Base-by-base conservation (phyloP, 2,797 vertebrate species). In the Brachyalestes nurse region DNA sequence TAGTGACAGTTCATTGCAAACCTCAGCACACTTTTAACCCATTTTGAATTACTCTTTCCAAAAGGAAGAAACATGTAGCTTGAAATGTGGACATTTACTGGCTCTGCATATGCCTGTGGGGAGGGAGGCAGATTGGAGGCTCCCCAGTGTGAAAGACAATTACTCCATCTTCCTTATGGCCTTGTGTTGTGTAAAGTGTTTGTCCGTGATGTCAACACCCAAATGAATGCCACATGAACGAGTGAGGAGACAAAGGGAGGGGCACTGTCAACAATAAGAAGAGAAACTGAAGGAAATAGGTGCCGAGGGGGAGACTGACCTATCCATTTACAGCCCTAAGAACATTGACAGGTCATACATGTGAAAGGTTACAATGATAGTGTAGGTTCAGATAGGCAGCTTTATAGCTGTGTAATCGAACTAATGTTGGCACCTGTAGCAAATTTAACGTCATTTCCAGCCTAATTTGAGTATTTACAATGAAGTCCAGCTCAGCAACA, bases 191-290 rank as follows among this genome's bases (percentile, higher is more conserved):
- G 62, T 79, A 47, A 47, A 23, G 49, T 73, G 61, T 71, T 81
- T 76, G 58, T 70, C 78, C 72, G 19, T 82, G 62, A 88, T 84
- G 12, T 79, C 82, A 73, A 80, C 75, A 51, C 82, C 47, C 84
- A 90, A 91, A 90, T 62, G 75, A 82, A 85, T 90, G 88, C 81
- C 74, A 80, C 81, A 86, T 75, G 72, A 57, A 82, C 67, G 12
- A 77, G 76, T 13, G 10, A 73, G 66, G 5, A 34, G 45, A 72
- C 60, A 60, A 79, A 42, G 69, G 70, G 55, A 23, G 28, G 12
- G 61, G 65, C 74, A n/a, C 14, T 70, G 25, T 23, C 53, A 38
- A 45, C 85, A 86, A 81, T 70, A 69, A 84, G 72, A 21, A 81
- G 71, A 79, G 77, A 77, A 74, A 78, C 64, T 75, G 57, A 82